Evolutionary conservation across 1,140 invertebrate species (phyloP).

Genomic region (Drosophila bocki): DNA sequence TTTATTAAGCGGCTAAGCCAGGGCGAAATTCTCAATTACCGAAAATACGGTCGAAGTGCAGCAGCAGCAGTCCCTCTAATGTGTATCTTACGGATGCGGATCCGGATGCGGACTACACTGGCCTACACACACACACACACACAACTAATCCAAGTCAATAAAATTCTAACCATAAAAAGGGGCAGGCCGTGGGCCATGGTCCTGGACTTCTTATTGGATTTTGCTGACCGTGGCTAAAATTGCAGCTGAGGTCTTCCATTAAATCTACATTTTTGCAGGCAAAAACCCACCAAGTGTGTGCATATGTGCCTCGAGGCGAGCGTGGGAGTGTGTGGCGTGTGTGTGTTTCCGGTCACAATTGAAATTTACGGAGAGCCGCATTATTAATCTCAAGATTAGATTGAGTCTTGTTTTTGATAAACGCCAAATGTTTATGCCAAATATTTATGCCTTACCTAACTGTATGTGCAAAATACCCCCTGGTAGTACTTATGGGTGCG

Average conservation of each 20-base stretch:
- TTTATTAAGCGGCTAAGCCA: conserved; percentile 63
- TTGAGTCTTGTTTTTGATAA: conserved; percentile 68
- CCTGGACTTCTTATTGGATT: background rate
- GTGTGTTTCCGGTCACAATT: conserved; percentile 50
- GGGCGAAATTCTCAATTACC: conserved; percentile 56
- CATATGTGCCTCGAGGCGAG: background rate
- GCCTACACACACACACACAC: conserved; percentile 15
- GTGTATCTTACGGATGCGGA: conserved; percentile 36
- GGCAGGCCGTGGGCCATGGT: background rate
- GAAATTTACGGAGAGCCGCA: conserved; percentile 76
- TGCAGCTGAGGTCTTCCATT: conserved; percentile 55
- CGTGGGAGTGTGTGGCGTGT: conserved; percentile 3
- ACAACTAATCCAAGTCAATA: conserved; percentile 76
- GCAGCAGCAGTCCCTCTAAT: conserved; percentile 28
- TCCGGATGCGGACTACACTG: background rate
- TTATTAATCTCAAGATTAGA: conserved; percentile 82
- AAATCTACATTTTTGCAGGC: conserved; percentile 49
- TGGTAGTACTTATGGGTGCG: conserved; percentile 17
- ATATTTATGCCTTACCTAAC: conserved; percentile 41
- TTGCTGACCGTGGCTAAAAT: conserved; percentile 26
- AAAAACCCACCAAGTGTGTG: conserved; percentile 4
- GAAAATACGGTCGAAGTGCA: conserved; percentile 39
- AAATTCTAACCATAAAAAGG: conserved; percentile 72
- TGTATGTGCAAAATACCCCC: conserved; percentile 19
- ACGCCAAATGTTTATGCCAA: conserved; percentile 15